Conservation (phyloP, 2,888 invertebrate genomes). For the Perdita meconis region DNA sequence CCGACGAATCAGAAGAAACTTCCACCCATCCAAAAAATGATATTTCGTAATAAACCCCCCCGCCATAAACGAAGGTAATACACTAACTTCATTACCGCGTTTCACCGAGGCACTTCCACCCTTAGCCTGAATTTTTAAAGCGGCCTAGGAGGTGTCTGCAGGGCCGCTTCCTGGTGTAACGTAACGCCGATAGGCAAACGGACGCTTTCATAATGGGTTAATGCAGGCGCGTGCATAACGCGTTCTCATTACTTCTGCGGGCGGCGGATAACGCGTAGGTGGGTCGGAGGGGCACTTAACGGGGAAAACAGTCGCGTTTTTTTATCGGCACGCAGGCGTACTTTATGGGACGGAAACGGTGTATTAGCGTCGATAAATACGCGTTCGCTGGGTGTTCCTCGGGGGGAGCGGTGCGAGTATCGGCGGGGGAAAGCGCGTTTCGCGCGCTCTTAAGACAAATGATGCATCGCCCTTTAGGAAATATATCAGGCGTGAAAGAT, state of each 20-base stretch:
- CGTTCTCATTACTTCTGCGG: slow-evolving; percentile 34
- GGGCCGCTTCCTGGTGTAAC: slow-evolving; percentile 51
- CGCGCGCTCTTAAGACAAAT: slow-evolving; percentile 43
- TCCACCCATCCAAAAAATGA: too few species aligned
- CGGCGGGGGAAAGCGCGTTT: slow-evolving; percentile 9
- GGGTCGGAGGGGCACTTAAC: slow-evolving; percentile 22
- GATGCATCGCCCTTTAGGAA: slow-evolving; percentile 49
- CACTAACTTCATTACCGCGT: too few species aligned
- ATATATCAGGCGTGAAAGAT: slow-evolving; percentile 55
- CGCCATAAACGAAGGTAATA: too few species aligned
- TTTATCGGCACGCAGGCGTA: slow-evolving; percentile 16
- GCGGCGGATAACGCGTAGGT: slow-evolving; percentile 30
- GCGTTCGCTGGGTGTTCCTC: background rate
- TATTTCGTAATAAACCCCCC: too few species aligned
- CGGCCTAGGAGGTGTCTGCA: background rate
- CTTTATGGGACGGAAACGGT: slow-evolving; percentile 46
- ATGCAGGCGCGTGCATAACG: slow-evolving; percentile 30
- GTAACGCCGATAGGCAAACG: slow-evolving; percentile 41
- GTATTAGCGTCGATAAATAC: slow-evolving; percentile 50
- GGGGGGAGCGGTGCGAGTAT: background rate
- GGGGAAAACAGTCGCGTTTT: slow-evolving; percentile 33
- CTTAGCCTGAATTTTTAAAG: slow-evolving; percentile 18
- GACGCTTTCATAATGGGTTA: slow-evolving; percentile 50
- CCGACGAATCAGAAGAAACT: too few species aligned
- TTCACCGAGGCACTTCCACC: background rate